phyloP scores from a whole-genome alignment of 2,888 invertebrate genomes.

The Lamellibrachia satsuma region DNA sequence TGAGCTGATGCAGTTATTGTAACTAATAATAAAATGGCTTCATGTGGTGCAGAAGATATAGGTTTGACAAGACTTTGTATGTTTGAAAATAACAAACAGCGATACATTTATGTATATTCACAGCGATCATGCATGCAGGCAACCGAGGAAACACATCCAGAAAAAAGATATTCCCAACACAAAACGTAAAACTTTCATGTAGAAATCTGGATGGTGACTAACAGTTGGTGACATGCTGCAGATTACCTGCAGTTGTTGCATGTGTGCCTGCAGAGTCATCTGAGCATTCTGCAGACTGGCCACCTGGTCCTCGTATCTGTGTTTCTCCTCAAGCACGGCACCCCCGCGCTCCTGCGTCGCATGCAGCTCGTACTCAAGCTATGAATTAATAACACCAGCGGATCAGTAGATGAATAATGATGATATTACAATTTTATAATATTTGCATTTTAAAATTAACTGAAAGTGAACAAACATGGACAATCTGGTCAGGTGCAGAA shows the following conservation, averaged over 20 bases:
- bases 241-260: constrained; percentile 52
- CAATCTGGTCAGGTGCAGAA: no score
- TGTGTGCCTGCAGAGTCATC: constrained; percentile 55
- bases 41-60: not conserved
- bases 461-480: no score
- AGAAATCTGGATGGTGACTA: not conserved
- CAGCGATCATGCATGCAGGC: not conserved
- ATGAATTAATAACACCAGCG: not conserved
- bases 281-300: constrained; percentile 56
- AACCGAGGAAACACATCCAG: not conserved
- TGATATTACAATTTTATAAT: no score
- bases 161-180: not conserved
- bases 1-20: not conserved
- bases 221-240: not conserved
- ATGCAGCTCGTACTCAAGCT: constrained; percentile 58
- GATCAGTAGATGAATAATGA: not conserved
- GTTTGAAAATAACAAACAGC: no score
- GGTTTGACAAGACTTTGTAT: not conserved
- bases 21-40: not conserved
- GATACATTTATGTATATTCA: no score
- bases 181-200: not conserved
- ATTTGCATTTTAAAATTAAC: no score
- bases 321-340: constrained; percentile 53
- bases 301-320: constrained; percentile 53
- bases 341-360: constrained; percentile 47